phyloP scores from a whole-genome alignment of 2,113 vertebrate species.

The Eurypyga helias region DNA sequence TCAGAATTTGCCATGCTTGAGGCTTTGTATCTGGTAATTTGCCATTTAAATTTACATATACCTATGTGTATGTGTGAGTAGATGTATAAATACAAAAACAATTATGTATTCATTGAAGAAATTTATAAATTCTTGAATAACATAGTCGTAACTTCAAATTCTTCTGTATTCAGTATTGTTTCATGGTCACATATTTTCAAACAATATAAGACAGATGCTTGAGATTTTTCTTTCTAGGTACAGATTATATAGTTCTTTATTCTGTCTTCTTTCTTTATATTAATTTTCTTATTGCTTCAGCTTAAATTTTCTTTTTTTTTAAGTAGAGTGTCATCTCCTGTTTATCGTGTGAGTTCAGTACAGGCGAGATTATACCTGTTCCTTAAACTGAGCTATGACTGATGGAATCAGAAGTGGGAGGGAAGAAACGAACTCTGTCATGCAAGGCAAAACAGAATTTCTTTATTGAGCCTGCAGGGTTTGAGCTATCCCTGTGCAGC shows the following conservation, averaged over 20 bases:
- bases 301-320: background rate
- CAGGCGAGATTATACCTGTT: background rate
- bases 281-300: background rate
- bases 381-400: background rate
- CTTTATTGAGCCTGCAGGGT: rapidly evolving
- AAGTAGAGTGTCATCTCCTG: background rate
- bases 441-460: background rate
- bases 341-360: background rate
- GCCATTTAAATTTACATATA: rapidly evolving
- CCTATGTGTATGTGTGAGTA: rapidly evolving
- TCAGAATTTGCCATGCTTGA: background rate
- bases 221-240: background rate
- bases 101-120: background rate
- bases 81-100: background rate
- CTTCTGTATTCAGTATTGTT: background rate
- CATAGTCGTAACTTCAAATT: background rate
- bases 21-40: background rate
- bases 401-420: background rate
- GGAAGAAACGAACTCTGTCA: background rate
- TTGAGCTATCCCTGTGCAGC: background rate
- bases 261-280: background rate
- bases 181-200: background rate
- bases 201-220: background rate
- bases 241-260: background rate
- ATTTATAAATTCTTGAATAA: background rate